Evolutionary conservation across 2,797 vertebrate species (phyloP).

Genomic region (Crossoptilon crossoptilon): DNA sequence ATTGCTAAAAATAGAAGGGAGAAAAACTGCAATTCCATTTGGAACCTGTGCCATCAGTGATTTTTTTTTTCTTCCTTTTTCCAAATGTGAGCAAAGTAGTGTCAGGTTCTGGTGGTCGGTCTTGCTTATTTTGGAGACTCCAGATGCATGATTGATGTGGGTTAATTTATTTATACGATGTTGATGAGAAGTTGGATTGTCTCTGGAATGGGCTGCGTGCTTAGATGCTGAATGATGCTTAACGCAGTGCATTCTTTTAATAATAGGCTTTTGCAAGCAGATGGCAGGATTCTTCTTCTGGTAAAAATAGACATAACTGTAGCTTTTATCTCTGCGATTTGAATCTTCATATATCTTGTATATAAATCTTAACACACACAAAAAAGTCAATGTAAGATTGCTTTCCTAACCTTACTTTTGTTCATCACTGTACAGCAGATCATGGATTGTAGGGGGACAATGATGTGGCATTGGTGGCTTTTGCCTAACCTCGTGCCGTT

Average conservation of each 20-base stretch:
- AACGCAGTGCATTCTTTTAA: neutral
- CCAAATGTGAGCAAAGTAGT: neutral
- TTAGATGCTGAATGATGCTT: neutral
- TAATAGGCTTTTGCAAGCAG: constrained; percentile 10
- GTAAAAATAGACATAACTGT: constrained; percentile 27
- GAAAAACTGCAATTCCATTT: neutral
- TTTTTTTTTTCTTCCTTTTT: neutral
- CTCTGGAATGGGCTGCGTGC: neutral
- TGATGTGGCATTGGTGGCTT: neutral
- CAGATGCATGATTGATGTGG: neutral
- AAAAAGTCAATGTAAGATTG: neutral
- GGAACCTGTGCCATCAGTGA: neutral
- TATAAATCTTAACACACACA: neutral
- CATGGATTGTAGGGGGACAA: accelerated
- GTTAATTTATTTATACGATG: neutral
- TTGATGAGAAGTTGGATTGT: neutral
- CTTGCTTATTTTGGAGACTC: neutral
- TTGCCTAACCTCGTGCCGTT: neutral
- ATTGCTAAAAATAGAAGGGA: neutral
- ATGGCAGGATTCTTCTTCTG: constrained; percentile 5
- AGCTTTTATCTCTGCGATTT: neutral
- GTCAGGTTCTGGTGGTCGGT: neutral
- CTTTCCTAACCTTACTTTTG: neutral
- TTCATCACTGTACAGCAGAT: accelerated
- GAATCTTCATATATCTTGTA: neutral